These are phyloP conservation scores for Mormyrus proboscirostris DNA, from an alignment of 2,797 vertebrate species.

Conservation along the genomic window DNA sequence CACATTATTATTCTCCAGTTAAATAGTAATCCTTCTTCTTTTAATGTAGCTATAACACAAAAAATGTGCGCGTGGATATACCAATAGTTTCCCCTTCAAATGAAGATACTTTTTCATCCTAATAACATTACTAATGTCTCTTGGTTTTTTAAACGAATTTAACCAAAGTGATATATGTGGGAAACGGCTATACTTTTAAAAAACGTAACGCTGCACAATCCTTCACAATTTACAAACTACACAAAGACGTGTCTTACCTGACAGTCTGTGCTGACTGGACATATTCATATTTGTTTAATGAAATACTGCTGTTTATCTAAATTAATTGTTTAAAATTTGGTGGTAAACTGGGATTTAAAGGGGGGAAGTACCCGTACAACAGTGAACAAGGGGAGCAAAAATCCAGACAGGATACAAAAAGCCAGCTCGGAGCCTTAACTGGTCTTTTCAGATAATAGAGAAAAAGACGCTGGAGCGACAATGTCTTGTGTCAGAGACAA, in stretches of 20 bases:
- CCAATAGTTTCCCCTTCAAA: background rate
- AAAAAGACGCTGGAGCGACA: background rate
- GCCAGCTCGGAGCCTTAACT: background rate
- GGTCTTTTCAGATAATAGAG: background rate
- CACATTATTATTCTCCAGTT: background rate
- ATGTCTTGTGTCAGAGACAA: slow-evolving; percentile 9
- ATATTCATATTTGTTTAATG: background rate
- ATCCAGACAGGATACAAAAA: background rate
- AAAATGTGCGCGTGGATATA: background rate
- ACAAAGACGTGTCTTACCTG: background rate
- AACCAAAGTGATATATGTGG: background rate
- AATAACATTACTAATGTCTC: background rate
- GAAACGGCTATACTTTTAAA: background rate
- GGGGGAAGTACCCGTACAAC: background rate
- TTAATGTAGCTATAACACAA: background rate
- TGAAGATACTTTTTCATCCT: background rate
- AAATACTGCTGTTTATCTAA: background rate
- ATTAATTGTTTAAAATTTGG: background rate
- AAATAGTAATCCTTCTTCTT: background rate
- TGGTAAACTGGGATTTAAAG: background rate
- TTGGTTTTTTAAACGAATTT: background rate
- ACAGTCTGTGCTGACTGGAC: background rate
- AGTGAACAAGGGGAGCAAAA: background rate
- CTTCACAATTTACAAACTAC: background rate
- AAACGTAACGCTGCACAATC: background rate